Conservation (phyloP, 2,797 vertebrate species). For the Cetoscarus ocellatus region DNA sequence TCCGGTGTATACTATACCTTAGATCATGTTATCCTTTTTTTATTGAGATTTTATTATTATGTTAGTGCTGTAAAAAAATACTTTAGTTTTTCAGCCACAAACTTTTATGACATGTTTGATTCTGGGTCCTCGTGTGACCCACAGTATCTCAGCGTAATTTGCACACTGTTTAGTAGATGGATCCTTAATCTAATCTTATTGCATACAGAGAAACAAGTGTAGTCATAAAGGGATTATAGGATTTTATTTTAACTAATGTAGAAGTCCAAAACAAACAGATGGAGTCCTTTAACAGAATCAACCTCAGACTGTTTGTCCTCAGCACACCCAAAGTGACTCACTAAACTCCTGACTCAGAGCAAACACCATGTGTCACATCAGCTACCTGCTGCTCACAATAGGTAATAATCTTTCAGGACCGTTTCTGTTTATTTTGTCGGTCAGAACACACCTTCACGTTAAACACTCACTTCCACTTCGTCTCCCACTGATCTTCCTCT, state of each 20-base stretch:
- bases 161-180: slow-evolving; percentile 1
- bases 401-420: slow-evolving; percentile 19
- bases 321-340: slow-evolving; percentile 25
- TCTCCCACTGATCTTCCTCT: slow-evolving; percentile 23
- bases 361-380: slow-evolving; percentile 20
- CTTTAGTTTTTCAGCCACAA: too few relatives aligned
- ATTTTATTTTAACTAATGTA: slow-evolving; percentile 29
- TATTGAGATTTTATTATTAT: too few relatives aligned
- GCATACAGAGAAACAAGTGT: slow-evolving; percentile 36
- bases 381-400: slow-evolving; percentile 18
- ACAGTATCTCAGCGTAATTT: neutral
- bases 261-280: slow-evolving; percentile 13
- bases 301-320: neutral
- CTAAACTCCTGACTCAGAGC: slow-evolving; percentile 12
- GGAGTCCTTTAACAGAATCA: slow-evolving; percentile 1
- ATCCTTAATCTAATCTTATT: slow-evolving; percentile 44
- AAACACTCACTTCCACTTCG: slow-evolving; percentile 43
- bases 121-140: neutral
- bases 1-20: too few relatives aligned
- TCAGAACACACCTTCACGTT: slow-evolving; percentile 38
- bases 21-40: too few relatives aligned
- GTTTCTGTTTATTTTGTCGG: slow-evolving; percentile 49
- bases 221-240: slow-evolving; percentile 54
- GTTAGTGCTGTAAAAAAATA: too few relatives aligned
- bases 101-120: too few relatives aligned